Percentiles rank a stretch among this genome's conserved stretches.
These are phyloP conservation scores for Nibea albiflora DNA, from an alignment of 2,113 vertebrate genomes.

Conservation along the genomic window DNA sequence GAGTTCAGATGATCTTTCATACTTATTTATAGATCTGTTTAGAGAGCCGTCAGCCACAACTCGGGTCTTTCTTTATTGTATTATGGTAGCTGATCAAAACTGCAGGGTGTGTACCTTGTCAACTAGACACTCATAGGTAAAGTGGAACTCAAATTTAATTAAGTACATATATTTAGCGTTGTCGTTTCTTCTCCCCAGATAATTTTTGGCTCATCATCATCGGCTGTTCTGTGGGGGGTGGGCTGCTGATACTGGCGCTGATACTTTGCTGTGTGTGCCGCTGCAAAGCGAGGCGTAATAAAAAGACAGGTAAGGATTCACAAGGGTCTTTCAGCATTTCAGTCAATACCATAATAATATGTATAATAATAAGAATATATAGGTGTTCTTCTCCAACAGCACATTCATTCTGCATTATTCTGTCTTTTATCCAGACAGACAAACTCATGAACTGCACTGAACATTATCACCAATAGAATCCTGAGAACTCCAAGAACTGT, in stretches of 20 bases:
- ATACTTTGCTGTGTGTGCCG: constrained; percentile 25
- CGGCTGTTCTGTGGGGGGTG: background rate
- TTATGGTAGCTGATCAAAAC: too few relatives aligned
- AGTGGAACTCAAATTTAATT: too few relatives aligned
- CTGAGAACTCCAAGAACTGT: background rate
- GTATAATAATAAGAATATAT: background rate
- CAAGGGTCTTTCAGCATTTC: background rate
- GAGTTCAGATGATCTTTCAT: background rate
- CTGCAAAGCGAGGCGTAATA: background rate
- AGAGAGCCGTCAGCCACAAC: too few relatives aligned
- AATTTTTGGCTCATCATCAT: background rate
- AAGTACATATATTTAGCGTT: background rate
- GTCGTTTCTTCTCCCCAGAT: constrained; percentile 36
- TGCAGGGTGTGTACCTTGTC: too few relatives aligned
- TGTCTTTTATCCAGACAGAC: background rate
- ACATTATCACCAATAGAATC: too few relatives aligned
- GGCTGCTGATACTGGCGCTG: background rate
- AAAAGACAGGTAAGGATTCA: constrained; percentile 33
- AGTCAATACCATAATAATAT: background rate
- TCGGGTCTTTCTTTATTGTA: too few relatives aligned
- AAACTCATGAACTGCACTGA: background rate
- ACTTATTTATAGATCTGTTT: too few relatives aligned
- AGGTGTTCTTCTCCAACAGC: background rate
- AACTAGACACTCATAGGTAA: too few relatives aligned
- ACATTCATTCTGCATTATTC: background rate